Conservation (phyloP, 92 coral and sea anemone species). For the Phenganax stokvisi region DNA sequence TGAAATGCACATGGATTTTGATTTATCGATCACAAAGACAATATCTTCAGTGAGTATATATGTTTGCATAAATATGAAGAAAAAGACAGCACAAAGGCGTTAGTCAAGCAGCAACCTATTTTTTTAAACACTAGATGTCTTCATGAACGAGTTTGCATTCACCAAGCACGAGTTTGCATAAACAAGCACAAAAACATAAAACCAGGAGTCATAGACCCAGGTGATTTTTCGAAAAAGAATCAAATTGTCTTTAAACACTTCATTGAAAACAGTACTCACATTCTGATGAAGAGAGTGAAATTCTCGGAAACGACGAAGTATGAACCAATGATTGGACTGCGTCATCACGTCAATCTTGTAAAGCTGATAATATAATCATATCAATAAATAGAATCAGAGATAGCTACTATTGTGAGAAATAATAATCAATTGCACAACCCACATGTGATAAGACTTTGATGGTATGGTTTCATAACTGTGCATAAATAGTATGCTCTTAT, state of each 20-base stretch:
- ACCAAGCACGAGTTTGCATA: background rate
- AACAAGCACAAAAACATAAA: background rate
- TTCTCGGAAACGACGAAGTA: constrained; percentile 84
- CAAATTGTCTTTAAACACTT: background rate
- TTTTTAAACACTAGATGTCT: no score
- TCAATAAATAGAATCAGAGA: no score
- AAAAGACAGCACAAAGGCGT: background rate
- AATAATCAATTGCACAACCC: no score
- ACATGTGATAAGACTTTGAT: no score
- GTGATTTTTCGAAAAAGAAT: background rate
- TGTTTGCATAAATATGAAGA: background rate
- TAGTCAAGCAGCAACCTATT: no score
- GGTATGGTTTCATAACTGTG: no score
- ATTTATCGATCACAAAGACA: background rate
- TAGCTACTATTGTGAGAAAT: no score
- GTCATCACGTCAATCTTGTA: constrained; percentile 98
- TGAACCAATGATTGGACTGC: constrained; percentile 94
- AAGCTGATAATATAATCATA: constrained; percentile 21
- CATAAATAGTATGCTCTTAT: no score
- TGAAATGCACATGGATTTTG: background rate
- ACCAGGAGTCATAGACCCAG: background rate
- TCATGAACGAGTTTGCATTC: no score
- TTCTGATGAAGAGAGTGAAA: constrained; percentile 72
- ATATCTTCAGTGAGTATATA: background rate
- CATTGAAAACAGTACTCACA: constrained; percentile 5